A percentile compares a stretch with the other conserved stretches of the same genome.
These are phyloP conservation scores for Rhyacophila evoluta DNA, from an alignment of 2,888 invertebrate species.

Conservation along the genomic window DNA sequence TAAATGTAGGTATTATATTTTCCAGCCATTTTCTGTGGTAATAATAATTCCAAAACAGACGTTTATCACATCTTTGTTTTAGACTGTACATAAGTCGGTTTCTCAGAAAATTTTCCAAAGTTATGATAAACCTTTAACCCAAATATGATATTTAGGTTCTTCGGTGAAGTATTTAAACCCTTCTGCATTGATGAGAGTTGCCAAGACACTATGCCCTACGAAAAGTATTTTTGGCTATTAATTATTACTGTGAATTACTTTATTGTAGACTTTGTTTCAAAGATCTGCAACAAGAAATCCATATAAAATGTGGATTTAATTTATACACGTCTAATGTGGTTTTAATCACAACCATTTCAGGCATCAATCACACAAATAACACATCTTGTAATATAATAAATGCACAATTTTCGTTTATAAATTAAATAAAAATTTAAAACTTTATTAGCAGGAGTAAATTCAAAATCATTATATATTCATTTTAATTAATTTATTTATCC, in stretches of 20 bases:
- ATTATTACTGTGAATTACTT: neutral
- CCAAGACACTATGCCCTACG: neutral
- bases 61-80: constrained; percentile 22
- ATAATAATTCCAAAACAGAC: constrained; percentile 11
- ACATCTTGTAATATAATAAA: too few species aligned
- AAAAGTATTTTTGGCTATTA: neutral
- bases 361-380: too few species aligned
- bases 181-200: constrained; percentile 9
- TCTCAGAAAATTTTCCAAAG: constrained; percentile 6
- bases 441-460: too few species aligned
- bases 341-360: too few species aligned
- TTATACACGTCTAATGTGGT: too few species aligned
- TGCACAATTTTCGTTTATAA: too few species aligned
- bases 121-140: constrained; percentile 19
- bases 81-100: constrained; percentile 2
- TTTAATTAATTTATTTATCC: too few species aligned
- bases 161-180: constrained; percentile 16
- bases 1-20: neutral
- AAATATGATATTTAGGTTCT: constrained; percentile 18
- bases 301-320: neutral
- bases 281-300: neutral
- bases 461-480: too few species aligned
- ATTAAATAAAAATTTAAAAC: too few species aligned
- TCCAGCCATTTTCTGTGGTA: constrained; percentile 1
- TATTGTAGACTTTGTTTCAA: neutral